Percentiles rank a stretch among this genome's conserved stretches.
These are phyloP conservation scores for Micrastur ruficollis DNA, from an alignment of 2,797 vertebrate genomes.

Conservation along the genomic window DNA sequence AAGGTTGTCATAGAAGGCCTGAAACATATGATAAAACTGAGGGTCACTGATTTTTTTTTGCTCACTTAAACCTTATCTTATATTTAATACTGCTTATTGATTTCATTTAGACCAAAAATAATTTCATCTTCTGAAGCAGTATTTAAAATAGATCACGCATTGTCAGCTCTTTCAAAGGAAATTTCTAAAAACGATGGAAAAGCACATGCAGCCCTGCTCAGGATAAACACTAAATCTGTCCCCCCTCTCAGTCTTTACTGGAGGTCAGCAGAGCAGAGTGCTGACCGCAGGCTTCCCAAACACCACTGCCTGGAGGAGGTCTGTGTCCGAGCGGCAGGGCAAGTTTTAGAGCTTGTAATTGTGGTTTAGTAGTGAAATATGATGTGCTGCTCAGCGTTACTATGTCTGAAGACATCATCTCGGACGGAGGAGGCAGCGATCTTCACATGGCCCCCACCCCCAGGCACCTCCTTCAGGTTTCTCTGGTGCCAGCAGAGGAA, in stretches of 20 bases:
- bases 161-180: conserved; percentile 44
- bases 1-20: neutral
- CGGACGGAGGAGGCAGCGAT: neutral
- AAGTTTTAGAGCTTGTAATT: neutral
- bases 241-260: neutral
- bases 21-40: neutral
- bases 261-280: neutral
- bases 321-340: accelerated
- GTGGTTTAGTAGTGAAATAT: neutral
- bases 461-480: neutral
- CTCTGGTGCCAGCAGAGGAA: neutral
- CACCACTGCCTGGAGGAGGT: neutral
- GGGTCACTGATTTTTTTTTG: neutral
- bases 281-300: neutral
- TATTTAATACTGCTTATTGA: conserved; percentile 43
- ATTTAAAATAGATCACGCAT: conserved; percentile 38
- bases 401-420: neutral
- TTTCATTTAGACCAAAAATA: conserved; percentile 48
- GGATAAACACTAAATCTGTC: neutral
- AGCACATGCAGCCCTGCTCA: neutral
- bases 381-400: neutral
- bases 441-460: neutral
- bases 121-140: conserved; percentile 42
- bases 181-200: conserved; percentile 25
- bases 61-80: conserved; percentile 15